Conservation (phyloP, 2,113 vertebrate genomes). For the Syngnathus scovelli region DNA sequence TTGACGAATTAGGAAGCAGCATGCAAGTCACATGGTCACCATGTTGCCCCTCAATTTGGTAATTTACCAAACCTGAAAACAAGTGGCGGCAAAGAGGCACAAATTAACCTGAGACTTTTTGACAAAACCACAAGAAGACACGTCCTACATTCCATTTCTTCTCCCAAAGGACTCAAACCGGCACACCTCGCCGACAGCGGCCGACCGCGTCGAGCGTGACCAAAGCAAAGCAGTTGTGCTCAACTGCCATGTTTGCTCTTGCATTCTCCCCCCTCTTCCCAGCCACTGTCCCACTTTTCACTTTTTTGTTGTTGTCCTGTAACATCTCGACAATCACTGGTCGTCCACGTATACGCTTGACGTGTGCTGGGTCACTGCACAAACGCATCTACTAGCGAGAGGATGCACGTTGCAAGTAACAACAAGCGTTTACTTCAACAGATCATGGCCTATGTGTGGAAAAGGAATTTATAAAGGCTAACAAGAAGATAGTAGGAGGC, state of each 20-base stretch:
- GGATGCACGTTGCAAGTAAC: neutral
- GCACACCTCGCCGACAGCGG: slow-evolving; percentile 43
- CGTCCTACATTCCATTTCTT: slow-evolving; percentile 48
- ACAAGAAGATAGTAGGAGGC: slow-evolving; percentile 6
- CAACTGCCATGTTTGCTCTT: slow-evolving; percentile 57
- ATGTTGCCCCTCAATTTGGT: neutral
- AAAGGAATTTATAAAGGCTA: slow-evolving; percentile 1
- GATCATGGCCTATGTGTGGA: neutral
- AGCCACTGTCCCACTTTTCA: slow-evolving; percentile 63
- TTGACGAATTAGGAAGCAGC: neutral
- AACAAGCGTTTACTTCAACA: slow-evolving; percentile 12
- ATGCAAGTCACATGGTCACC: neutral
- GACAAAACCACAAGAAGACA: slow-evolving; percentile 58
- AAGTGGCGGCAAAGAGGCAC: neutral
- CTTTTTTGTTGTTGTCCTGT: slow-evolving; percentile 60
- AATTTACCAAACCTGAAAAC: neutral
- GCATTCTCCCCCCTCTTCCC: slow-evolving; percentile 23
- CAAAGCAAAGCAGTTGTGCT: slow-evolving; percentile 70
- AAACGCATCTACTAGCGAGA: slow-evolving; percentile 50
- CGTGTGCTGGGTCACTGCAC: slow-evolving; percentile 53
- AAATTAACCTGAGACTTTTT: slow-evolving; percentile 38
- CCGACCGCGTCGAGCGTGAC: slow-evolving; percentile 63
- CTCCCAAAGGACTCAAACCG: slow-evolving; percentile 37
- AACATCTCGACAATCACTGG: slow-evolving; percentile 65
- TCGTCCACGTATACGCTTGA: slow-evolving; percentile 51